Percentiles rank a stretch among this genome's conserved stretches.
Conservation (phyloP, 2,113 vertebrate species). For the Silurus asotus region DNA sequence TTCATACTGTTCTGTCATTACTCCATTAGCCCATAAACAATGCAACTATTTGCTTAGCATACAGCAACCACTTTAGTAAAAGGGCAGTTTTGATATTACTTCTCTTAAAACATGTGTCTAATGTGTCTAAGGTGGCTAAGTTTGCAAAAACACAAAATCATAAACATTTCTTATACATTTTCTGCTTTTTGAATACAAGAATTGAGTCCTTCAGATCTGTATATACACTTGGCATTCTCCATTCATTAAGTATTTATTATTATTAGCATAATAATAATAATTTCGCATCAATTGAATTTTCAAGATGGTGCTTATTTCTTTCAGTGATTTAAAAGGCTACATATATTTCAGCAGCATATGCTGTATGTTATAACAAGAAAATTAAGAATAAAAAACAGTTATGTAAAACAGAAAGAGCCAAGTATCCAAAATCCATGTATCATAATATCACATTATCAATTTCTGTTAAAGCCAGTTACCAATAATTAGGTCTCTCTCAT, state of each 20-base stretch:
- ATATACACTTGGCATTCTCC: not conserved
- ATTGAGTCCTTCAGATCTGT: not conserved
- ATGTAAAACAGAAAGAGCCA: not conserved
- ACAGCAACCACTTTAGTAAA: not conserved
- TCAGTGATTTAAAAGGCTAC: not conserved
- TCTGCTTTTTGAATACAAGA: no score
- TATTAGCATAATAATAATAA: not conserved
- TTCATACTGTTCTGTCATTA: not conserved
- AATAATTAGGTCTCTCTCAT: not conserved
- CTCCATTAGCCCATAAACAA: not conserved
- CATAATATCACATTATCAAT: not conserved
- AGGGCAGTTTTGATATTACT: no score
- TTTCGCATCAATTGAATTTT: not conserved
- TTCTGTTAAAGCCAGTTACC: not conserved
- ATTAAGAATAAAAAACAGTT: not conserved
- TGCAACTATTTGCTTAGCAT: not conserved
- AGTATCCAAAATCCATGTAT: not conserved
- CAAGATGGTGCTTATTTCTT: not conserved
- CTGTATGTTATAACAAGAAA: not conserved
- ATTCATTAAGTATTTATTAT: not conserved
- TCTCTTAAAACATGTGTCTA: not conserved
- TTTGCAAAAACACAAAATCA: not conserved
- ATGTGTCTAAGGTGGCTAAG: not conserved
- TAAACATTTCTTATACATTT: no score
- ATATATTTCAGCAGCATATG: not conserved